Conservation (phyloP, 35 echinoderm and acorn worm species). For the Hemicentrotus pulcherrimus region DNA sequence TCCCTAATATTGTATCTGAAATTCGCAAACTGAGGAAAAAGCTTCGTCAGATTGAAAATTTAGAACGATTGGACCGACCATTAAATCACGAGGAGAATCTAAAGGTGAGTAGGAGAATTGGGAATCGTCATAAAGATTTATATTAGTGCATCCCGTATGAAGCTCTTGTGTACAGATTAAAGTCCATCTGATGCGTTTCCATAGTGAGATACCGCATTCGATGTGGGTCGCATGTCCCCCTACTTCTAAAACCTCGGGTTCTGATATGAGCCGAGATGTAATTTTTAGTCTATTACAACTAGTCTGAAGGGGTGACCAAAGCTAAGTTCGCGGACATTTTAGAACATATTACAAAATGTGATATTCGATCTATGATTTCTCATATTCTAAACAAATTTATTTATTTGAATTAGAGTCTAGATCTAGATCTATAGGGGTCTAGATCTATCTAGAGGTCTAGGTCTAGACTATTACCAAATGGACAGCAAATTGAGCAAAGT, state of each 20-base stretch:
- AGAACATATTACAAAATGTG: no score
- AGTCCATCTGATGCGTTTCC: neutral
- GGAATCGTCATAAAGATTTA: neutral
- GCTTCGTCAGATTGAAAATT: slow-evolving; percentile 75
- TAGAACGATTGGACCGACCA: slow-evolving; percentile 63
- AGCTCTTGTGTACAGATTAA: neutral
- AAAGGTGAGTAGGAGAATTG: slow-evolving; percentile 28
- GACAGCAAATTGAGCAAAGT: no score
- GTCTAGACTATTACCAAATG: no score
- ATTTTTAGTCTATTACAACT: no score
- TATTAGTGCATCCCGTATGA: neutral
- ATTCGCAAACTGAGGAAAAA: slow-evolving; percentile 71
- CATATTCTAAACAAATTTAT: no score
- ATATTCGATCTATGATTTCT: no score
- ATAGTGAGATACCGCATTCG: neutral
- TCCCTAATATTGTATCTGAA: slow-evolving; percentile 43
- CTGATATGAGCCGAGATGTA: no score
- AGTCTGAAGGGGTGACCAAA: no score
- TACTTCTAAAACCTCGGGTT: neutral
- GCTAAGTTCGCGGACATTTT: no score
- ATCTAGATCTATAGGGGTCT: no score
- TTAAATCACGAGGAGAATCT: slow-evolving; percentile 56
- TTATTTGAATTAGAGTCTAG: no score
- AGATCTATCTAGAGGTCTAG: no score
- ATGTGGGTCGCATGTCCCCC: neutral